Evolutionary conservation across 1,140 invertebrate species (phyloP), one percentile per base, ranked within the genome.

Genomic region (Pinna nobilis): DNA sequence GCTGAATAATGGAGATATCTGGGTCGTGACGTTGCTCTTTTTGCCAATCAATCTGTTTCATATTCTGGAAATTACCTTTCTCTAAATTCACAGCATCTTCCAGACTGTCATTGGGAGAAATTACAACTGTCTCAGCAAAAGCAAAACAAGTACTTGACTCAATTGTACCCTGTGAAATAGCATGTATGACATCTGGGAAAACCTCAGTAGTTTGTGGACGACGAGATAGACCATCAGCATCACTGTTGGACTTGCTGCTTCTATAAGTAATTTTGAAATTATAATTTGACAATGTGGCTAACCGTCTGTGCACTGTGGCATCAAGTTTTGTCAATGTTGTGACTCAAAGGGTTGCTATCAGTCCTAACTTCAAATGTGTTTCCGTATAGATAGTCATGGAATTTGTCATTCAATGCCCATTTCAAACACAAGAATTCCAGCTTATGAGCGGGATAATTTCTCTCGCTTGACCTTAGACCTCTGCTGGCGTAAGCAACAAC

Each of bases 401-500:
- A 70, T 47, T 64, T 70, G n/a, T 53, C 44, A 30, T 47, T 51
- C n/a, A 74, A 30, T 18, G 65, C 66, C 65, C 65, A 74, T 49
- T 74, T 72, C 7, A 74, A 55, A 7, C 53, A 11, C 15, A 74
- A 35, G 25, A 74, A 74, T 35, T 74, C 57, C 3, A 69, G 44
- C 35, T 65, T 72, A 28, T 65, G 57, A 5, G 60, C 60, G 20
- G 35, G 60, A 39, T 67, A 69, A n/a, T 72, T 76, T 35, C 50
- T 68, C 49, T 76, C 70, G 9, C 50, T 51, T n/a, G 30, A 37
- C 18, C 67, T 68, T 15, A 76, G 37, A 18, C 65, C 37, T 63
- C 73, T 20, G 11, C 59, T 64, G 5, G 60, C 73, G 53, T 79
- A 84, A 1, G 74, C 81, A 11, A 82, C 72, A 30, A 81, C 75